Evolutionary conservation across 1,140 invertebrate genomes (phyloP).

Genomic region (Camponotus pennsylvanicus): DNA sequence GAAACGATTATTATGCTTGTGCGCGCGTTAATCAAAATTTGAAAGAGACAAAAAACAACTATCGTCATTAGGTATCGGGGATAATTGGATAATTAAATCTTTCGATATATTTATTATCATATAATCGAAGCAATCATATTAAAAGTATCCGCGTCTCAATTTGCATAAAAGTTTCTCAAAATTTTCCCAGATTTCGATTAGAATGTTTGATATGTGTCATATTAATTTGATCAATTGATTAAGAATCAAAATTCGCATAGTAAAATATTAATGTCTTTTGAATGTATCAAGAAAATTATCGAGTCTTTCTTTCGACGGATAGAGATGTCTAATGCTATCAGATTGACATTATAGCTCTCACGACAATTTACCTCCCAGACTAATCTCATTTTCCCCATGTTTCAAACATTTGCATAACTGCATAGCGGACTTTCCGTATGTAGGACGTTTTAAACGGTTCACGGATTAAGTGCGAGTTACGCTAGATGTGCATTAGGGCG

Average conservation of each 20-base stretch:
- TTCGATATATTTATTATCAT: no score
- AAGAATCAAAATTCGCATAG: not conserved
- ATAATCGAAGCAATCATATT: not conserved
- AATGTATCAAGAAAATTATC: not conserved
- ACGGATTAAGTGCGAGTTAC: constrained; percentile 47
- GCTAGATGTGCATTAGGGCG: constrained; percentile 45
- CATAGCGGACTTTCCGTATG: not conserved
- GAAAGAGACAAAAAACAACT: not conserved
- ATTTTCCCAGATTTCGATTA: no score
- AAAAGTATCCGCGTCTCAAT: not conserved
- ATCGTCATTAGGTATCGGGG: not conserved
- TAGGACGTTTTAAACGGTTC: constrained; percentile 3
- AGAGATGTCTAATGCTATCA: not conserved
- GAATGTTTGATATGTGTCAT: no score
- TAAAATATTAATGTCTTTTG: not conserved
- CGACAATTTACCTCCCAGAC: not conserved
- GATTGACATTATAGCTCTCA: not conserved
- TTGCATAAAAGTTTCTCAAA: no score
- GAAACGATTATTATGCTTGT: constrained; percentile 39
- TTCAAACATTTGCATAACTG: constrained; percentile 16
- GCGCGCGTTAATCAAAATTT: not conserved
- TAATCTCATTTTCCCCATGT: not conserved
- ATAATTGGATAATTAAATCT: not conserved
- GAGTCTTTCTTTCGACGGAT: not conserved
- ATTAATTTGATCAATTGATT: not conserved